phyloP scores from a whole-genome alignment of 2,113 vertebrate genomes.

The Arenaria interpres region DNA sequence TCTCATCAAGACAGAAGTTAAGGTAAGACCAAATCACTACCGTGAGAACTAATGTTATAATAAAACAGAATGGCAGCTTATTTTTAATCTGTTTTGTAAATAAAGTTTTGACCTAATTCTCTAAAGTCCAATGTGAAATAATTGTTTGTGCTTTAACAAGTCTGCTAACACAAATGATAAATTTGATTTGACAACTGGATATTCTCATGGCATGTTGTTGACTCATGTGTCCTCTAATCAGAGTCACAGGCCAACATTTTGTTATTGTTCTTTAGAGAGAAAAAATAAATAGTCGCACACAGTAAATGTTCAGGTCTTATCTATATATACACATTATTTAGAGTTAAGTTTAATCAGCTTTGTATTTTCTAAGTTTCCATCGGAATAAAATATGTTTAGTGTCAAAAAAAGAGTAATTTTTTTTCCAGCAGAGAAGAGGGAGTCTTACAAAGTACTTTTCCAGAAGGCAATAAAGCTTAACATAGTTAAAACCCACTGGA shows the following conservation, averaged over 20 bases:
- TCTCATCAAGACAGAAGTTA: neutral
- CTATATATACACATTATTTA: neutral
- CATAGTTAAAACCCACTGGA: neutral
- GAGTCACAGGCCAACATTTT: neutral
- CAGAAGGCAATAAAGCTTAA: conserved; percentile 34
- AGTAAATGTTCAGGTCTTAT: neutral
- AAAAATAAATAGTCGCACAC: neutral
- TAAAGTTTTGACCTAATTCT: neutral
- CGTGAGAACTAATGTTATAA: neutral
- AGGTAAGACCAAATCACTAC: neutral
- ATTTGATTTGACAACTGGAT: conserved; percentile 32
- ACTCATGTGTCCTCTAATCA: neutral
- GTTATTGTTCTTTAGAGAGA: neutral
- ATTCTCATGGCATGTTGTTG: conserved; percentile 14
- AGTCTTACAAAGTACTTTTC: conserved; percentile 21
- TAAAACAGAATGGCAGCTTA: neutral
- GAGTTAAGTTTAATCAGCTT: neutral
- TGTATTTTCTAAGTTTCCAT: conserved; percentile 10
- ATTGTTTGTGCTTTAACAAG: conserved; percentile 27
- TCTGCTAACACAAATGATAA: conserved; percentile 5
- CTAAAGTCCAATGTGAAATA: neutral
- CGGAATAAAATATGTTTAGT: neutral
- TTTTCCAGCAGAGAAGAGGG: neutral
- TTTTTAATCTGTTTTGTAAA: neutral
- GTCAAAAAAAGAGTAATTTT: neutral